Evolutionary conservation across 92 coral and sea anemone genomes (phyloP).

Genomic region (Diadumene lineata): DNA sequence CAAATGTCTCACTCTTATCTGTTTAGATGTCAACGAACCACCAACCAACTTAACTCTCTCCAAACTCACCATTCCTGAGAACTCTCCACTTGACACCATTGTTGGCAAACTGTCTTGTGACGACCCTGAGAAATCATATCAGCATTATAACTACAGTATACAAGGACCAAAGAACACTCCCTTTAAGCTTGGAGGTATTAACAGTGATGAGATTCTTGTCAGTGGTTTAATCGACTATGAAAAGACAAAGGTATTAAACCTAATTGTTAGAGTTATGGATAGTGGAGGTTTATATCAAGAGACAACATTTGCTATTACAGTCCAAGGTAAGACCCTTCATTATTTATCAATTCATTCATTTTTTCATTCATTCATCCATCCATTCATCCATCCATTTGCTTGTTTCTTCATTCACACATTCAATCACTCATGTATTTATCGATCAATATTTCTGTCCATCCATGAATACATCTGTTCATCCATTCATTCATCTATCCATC

Average conservation of each 20-base stretch:
- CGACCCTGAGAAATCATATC: slow-evolving; percentile 74
- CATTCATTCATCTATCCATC: neutral
- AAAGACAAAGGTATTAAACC: slow-evolving; percentile 44
- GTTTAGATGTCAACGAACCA: slow-evolving; percentile 74
- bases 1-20: neutral
- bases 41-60: slow-evolving; percentile 71
- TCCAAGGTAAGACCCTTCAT: slow-evolving; percentile 56
- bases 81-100: slow-evolving; percentile 60
- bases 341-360: slow-evolving; percentile 4
- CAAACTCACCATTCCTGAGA: slow-evolving; percentile 64
- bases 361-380: neutral
- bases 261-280: slow-evolving; percentile 69
- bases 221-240: slow-evolving; percentile 77
- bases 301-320: slow-evolving; percentile 51
- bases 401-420: no score
- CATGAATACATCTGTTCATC: neutral
- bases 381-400: neutral
- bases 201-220: slow-evolving; percentile 47
- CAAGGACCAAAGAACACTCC: slow-evolving; percentile 51
- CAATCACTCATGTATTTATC: neutral
- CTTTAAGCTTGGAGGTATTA: slow-evolving; percentile 65
- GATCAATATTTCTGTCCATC: neutral
- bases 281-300: slow-evolving; percentile 66
- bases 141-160: slow-evolving; percentile 65
- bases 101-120: slow-evolving; percentile 76